Base-by-base conservation (phyloP, 2,888 invertebrate genomes). In the Branchellion lobata region DNA sequence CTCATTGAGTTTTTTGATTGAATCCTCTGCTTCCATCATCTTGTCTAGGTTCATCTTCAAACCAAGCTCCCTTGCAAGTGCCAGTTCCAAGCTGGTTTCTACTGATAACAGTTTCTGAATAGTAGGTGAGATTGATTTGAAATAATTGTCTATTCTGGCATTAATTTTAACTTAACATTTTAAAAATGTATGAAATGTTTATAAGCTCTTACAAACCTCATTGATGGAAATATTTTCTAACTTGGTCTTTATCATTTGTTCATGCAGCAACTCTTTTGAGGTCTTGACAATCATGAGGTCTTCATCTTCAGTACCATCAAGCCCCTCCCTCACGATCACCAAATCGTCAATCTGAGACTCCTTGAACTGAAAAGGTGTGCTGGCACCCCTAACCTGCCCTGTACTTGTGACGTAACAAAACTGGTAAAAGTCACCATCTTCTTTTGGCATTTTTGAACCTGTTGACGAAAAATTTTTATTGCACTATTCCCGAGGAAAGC, bases 351-450 rank as follows among this genome's bases (percentile, higher is more conserved):
- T 83, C 36, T 84, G 81, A 0, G 85, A 84, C 51, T 82, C 80
- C 73, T 84, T 84, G 83, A 87, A 87, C 83, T 86, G 86, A 84
- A 87, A 87, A 61, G 87, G 87, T 53, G 86, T 86, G 81, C 87
- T 87, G 31, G 87, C 87, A 24, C 87, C 87, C 8, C 85, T 82
- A 40, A 87, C 85, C 74, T 85, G 85, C 1, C 85, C 85, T 24
- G 83, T 82, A 36, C 84, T 84, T 24, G 85, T 84, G 69, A 87
- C 85, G 79, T 87, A 87, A 80, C 87, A 87, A 82, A 87, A 87
- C 84, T 87, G 87, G 82, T 87, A 87, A 80, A 87, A 87, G 80
- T 87, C 87, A 8, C 86, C 86, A 83, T 87, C 87, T 81, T 87
- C 87, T 47, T 85, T 84, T 0, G 87, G 87, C 77, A 87, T 79